Percentiles rank a stretch among this genome's conserved stretches.
phyloP scores from a whole-genome alignment of 2,797 vertebrate species.

The Chloroceryle inda region DNA sequence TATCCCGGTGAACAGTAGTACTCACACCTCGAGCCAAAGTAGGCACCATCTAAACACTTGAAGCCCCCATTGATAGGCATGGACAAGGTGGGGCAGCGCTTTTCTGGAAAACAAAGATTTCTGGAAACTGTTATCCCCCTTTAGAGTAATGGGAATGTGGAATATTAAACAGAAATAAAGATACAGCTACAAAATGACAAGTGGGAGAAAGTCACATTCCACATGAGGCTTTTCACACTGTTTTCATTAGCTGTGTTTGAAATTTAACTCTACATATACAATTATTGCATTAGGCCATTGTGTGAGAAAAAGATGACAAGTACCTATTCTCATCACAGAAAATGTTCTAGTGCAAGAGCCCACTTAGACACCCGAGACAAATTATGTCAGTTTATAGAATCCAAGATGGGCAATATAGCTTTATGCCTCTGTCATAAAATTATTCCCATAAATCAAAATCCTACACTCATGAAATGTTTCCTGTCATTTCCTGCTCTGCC shows the following conservation, averaged over 20 bases:
- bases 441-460: background rate
- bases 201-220: background rate
- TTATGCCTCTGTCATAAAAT: background rate
- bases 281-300: too few species aligned
- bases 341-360: background rate
- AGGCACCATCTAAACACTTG: constrained; percentile 95
- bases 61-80: constrained; percentile 93
- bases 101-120: constrained; percentile 81
- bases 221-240: background rate
- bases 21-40: constrained; percentile 95
- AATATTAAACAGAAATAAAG: background rate
- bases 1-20: constrained; percentile 95
- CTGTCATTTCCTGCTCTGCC: background rate
- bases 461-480: background rate
- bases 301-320: background rate
- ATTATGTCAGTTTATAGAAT: background rate
- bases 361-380: background rate
- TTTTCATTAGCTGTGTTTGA: background rate
- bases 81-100: constrained; percentile 88
- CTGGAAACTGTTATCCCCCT: background rate
- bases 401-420: background rate
- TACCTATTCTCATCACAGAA: background rate
- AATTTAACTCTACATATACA: background rate
- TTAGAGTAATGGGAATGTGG: accelerated
- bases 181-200: background rate